phyloP scores from a whole-genome alignment of 1,140 invertebrate genomes.

The Copidosoma floridanum region DNA sequence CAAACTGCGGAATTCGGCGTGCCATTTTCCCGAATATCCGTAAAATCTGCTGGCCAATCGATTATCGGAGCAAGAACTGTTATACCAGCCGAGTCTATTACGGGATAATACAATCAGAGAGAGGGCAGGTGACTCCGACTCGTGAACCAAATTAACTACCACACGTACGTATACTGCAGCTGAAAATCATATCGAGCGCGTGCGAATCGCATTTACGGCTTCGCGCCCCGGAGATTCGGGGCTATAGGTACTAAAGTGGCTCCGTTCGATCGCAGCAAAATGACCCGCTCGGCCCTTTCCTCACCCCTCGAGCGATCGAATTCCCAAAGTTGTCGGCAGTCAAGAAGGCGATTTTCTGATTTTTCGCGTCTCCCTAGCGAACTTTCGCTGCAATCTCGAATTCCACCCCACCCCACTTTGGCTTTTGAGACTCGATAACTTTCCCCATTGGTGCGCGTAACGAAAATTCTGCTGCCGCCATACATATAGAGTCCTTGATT shows the following conservation, averaged over 20 bases:
- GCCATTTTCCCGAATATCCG: no score
- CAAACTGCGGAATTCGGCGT: no score
- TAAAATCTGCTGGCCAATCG: no score
- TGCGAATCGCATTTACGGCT: slow-evolving; percentile 11
- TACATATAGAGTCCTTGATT: no score
- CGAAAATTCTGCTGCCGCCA: neutral
- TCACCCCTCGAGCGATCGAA: slow-evolving; percentile 5
- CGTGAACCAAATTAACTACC: no score
- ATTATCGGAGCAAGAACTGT: no score
- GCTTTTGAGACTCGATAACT: neutral
- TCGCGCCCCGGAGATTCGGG: neutral
- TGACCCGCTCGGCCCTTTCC: no score
- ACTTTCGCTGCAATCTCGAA: neutral
- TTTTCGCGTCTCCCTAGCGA: no score
- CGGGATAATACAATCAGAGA: no score
- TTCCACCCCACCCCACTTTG: neutral
- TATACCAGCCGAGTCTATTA: no score
- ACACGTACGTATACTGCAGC: no score
- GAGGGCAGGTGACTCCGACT: no score
- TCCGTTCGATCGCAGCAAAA: neutral
- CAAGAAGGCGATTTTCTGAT: neutral
- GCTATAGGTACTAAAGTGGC: neutral
- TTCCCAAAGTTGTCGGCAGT: neutral
- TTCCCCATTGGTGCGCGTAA: neutral
- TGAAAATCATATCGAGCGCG: slow-evolving; percentile 6